Conservation (phyloP, 2,888 invertebrate genomes). For the Leptinotarsa juncta region DNA sequence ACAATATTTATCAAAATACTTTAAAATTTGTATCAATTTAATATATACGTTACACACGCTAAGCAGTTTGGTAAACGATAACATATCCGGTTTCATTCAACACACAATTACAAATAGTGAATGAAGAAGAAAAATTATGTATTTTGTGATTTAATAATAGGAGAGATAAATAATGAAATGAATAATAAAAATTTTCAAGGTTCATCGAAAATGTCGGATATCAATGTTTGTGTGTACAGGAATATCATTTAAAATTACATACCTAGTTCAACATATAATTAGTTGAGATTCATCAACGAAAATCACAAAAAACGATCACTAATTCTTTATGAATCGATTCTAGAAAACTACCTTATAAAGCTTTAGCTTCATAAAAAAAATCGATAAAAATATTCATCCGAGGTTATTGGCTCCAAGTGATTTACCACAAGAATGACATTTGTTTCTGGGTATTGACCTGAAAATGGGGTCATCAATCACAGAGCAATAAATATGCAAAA, state of each 20-base stretch:
- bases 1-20: not conserved
- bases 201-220: too few species aligned
- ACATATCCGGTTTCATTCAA: not conserved
- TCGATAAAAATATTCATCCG: not conserved
- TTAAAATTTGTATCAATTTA: not conserved
- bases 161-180: too few species aligned
- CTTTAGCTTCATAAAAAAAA: not conserved
- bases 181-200: too few species aligned
- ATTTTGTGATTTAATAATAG: too few species aligned
- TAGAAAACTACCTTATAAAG: not conserved
- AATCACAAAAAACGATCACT: not conserved
- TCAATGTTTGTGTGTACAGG: too few species aligned
- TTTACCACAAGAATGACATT: conserved; percentile 8
- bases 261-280: too few species aligned
- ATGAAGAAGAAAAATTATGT: too few species aligned
- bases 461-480: conserved; percentile 2
- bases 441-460: conserved; percentile 12
- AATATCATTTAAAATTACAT: too few species aligned
- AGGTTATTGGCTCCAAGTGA: conserved; percentile 7
- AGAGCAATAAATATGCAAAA: conserved; percentile 17
- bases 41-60: not conserved
- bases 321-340: not conserved
- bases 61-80: not conserved
- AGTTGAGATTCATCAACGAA: too few species aligned
- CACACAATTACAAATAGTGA: not conserved